phyloP scores from a whole-genome alignment of 2,797 vertebrate genomes.

The Pyrrhura leucotis region DNA sequence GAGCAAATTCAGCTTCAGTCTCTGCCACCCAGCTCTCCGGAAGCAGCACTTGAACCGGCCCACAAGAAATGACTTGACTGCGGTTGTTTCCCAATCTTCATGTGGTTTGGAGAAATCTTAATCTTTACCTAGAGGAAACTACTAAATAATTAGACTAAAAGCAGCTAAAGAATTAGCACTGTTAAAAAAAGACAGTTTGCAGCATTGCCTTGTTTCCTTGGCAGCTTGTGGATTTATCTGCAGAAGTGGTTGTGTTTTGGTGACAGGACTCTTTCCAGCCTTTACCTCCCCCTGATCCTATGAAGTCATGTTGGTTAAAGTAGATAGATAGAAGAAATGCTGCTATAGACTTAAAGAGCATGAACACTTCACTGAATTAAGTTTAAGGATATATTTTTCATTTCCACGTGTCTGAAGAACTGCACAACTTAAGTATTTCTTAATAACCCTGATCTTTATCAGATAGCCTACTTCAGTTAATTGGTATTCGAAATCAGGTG shows the following conservation, averaged over 20 bases:
- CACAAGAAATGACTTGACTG: not conserved
- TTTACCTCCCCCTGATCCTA: not conserved
- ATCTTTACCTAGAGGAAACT: not conserved
- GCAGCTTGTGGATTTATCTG: not conserved
- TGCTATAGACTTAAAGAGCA: not conserved
- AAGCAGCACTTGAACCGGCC: not conserved
- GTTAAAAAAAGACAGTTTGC: not conserved
- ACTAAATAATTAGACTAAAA: not conserved
- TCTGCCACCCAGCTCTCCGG: not conserved
- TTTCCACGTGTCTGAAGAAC: not conserved
- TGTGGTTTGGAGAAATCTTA: not conserved
- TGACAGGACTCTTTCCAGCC: not conserved
- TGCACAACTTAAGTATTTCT: not conserved
- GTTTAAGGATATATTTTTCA: not conserved
- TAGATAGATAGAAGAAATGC: not conserved
- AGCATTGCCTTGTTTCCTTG: not conserved
- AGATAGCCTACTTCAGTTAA: not conserved
- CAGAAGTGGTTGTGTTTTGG: not conserved
- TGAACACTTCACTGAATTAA: not conserved
- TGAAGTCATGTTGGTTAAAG: not conserved
- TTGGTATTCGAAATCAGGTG: not conserved
- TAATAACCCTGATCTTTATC: not conserved
- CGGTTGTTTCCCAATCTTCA: not conserved
- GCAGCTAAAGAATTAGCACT: not conserved
- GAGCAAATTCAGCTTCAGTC: not conserved